Evolutionary conservation across 2,888 invertebrate species (phyloP).

Genomic region (Aethes cnicana): DNA sequence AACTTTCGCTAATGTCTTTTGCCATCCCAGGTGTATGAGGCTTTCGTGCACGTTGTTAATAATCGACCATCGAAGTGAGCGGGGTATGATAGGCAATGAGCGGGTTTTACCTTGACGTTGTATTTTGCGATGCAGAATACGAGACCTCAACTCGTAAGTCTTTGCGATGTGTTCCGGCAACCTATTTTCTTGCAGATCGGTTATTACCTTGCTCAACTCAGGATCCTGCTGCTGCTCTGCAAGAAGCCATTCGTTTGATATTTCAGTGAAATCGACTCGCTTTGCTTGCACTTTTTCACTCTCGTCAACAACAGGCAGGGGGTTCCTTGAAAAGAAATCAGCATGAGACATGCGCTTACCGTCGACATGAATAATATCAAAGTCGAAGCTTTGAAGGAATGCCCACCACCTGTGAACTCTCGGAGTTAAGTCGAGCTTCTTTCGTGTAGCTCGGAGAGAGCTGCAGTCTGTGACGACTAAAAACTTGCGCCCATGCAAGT

Average conservation of each 20-base stretch:
- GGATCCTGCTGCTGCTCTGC: background rate
- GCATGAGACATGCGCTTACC: slow-evolving; percentile 2
- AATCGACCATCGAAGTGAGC: background rate
- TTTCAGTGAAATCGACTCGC: background rate
- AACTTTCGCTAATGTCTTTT: slow-evolving; percentile 3
- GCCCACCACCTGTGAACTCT: background rate
- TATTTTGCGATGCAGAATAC: slow-evolving; percentile 1
- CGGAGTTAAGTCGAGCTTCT: background rate
- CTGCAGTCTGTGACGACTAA: background rate
- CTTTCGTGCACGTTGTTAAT: slow-evolving; percentile 1
- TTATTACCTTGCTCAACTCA: background rate
- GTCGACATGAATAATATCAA: background rate
- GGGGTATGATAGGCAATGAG: background rate
- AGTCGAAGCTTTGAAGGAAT: background rate
- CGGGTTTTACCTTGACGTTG: slow-evolving; percentile 2
- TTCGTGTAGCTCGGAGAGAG: background rate
- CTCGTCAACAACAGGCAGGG: background rate
- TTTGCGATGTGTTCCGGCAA: background rate
- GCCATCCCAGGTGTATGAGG: background rate
- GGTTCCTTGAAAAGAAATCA: slow-evolving; percentile 4
- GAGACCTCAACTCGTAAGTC: background rate
- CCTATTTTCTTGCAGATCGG: background rate
- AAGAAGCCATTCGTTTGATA: background rate
- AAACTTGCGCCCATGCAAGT: background rate
- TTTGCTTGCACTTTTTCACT: background rate